Evolutionary conservation across 2,888 invertebrate genomes (phyloP).

Genomic region (Dione juno): DNA sequence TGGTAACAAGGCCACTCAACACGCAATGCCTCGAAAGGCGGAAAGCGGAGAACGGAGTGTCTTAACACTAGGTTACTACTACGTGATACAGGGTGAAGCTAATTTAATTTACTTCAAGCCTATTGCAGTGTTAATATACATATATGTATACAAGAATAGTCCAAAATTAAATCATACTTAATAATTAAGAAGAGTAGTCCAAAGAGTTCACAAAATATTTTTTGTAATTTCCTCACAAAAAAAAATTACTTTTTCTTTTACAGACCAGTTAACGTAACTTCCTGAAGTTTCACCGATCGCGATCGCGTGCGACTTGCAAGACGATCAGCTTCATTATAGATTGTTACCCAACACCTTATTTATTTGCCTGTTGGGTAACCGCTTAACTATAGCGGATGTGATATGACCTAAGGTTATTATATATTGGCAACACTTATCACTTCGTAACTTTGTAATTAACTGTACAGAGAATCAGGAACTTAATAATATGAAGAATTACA

Average conservation of each 20-base stretch:
- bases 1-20: too few relatives aligned
- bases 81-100: too few relatives aligned
- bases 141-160: too few relatives aligned
- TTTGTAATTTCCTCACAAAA: slow-evolving; percentile 9
- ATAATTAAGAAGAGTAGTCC: too few relatives aligned
- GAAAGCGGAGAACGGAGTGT: too few relatives aligned
- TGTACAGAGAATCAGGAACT: neutral
- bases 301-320: slow-evolving; percentile 32
- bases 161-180: too few relatives aligned
- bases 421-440: neutral
- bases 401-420: slow-evolving; percentile 4
- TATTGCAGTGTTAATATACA: too few relatives aligned
- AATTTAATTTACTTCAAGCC: too few relatives aligned
- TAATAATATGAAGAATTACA: too few relatives aligned
- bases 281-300: slow-evolving; percentile 37
- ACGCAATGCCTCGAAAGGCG: too few relatives aligned
- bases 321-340: slow-evolving; percentile 28
- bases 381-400: slow-evolving; percentile 14
- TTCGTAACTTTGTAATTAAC: neutral
- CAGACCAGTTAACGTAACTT: slow-evolving; percentile 26
- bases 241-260: neutral
- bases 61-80: too few relatives aligned
- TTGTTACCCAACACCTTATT: slow-evolving; percentile 30
- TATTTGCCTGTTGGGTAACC: slow-evolving; percentile 21
- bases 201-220: neutral